Percentiles rank a stretch among this genome's conserved stretches.
Evolutionary conservation across 2,113 vertebrate species (phyloP).

Genomic region (Prionailurus viverrinus): DNA sequence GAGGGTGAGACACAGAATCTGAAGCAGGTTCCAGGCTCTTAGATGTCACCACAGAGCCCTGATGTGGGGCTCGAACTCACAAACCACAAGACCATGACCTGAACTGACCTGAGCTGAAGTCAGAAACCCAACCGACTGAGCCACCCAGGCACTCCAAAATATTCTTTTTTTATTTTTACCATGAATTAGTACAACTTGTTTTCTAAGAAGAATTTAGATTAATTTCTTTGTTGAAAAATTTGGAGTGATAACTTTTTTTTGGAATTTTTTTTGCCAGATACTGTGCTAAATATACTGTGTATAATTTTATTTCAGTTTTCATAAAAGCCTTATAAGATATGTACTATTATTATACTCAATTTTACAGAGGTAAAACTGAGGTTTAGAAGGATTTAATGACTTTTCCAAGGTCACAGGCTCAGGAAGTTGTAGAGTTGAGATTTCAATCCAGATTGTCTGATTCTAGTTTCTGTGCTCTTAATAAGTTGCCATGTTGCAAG

Average conservation of each 20-base stretch:
- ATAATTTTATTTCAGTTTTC: constrained; percentile 37
- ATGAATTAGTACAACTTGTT: background rate
- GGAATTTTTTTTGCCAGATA: background rate
- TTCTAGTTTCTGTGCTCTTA: background rate
- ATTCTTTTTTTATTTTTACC: background rate
- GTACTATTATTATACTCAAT: background rate
- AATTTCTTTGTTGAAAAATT: background rate
- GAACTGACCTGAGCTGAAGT: too few species aligned
- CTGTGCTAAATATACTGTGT: background rate
- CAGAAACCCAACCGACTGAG: too few species aligned
- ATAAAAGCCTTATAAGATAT: background rate
- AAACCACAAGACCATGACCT: too few species aligned
- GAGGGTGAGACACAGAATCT: too few species aligned
- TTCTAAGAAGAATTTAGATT: constrained; percentile 26
- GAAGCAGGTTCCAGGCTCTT: too few species aligned
- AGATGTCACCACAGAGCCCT: too few species aligned
- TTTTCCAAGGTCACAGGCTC: background rate
- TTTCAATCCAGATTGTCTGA: constrained; percentile 22
- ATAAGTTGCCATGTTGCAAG: constrained; percentile 38
- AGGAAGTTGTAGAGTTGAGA: constrained; percentile 8
- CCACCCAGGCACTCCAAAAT: background rate
- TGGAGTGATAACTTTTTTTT: background rate
- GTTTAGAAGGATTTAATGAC: constrained; percentile 4
- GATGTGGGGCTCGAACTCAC: too few species aligned
- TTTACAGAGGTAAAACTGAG: constrained; percentile 4